These are phyloP conservation scores for Ectemnius lituratus DNA, from an alignment of 2,888 invertebrate species.

Conservation along the genomic window DNA sequence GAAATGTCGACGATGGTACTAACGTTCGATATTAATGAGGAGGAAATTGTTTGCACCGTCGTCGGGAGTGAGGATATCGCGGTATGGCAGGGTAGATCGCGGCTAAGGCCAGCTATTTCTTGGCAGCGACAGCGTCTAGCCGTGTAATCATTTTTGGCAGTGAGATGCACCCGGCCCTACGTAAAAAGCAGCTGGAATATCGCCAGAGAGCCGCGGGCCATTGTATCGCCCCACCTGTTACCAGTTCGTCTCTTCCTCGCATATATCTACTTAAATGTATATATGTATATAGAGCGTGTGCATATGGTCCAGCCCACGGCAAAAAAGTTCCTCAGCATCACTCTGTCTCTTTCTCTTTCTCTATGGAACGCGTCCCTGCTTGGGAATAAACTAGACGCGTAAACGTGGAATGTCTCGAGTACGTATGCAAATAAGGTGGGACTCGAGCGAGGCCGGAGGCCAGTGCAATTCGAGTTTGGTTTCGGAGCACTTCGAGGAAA, in stretches of 20 bases:
- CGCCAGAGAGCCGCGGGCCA: slow-evolving; percentile 55
- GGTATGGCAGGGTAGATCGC: slow-evolving; percentile 29
- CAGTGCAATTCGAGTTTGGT: too few species aligned
- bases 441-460: too few species aligned
- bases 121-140: slow-evolving; percentile 56
- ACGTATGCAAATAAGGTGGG: too few species aligned
- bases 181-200: slow-evolving; percentile 61
- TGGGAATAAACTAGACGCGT: too few species aligned
- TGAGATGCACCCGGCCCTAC: slow-evolving; percentile 31
- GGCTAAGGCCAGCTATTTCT: slow-evolving; percentile 36
- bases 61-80: slow-evolving; percentile 11
- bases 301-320: too few species aligned
- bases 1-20: not conserved
- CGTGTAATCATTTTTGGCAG: slow-evolving; percentile 67
- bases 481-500: too few species aligned
- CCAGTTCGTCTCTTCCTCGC: slow-evolving; percentile 26
- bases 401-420: too few species aligned
- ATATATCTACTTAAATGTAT: not conserved
- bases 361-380: not conserved
- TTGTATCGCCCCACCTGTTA: slow-evolving; percentile 64
- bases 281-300: not conserved
- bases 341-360: not conserved
- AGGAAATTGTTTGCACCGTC: slow-evolving; percentile 22
- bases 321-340: not conserved
- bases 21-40: slow-evolving; percentile 20